Conservation (phyloP, 1,140 invertebrate genomes). For the Coenobita brevimanus region DNA sequence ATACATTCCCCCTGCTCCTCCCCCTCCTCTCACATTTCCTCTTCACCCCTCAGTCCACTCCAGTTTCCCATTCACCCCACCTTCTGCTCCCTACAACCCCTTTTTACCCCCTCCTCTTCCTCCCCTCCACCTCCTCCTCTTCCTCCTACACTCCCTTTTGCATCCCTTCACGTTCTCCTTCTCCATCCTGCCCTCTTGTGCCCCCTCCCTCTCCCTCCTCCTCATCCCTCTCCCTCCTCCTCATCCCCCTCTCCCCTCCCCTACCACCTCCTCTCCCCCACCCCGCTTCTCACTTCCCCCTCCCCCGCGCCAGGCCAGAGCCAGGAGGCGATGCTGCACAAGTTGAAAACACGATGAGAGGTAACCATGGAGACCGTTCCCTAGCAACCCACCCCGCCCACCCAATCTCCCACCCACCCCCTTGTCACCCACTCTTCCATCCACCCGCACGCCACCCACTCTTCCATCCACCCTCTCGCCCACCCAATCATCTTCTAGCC, state of each 20-base stretch:
- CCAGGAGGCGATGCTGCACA: neutral
- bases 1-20: too few species aligned
- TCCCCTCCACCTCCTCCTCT: neutral
- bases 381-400: too few species aligned
- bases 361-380: neutral
- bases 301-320: neutral
- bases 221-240: neutral
- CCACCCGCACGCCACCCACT: too few species aligned
- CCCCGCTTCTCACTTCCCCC: neutral
- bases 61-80: neutral
- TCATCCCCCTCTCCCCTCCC: constrained; percentile 8
- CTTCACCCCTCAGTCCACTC: neutral
- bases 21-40: neutral
- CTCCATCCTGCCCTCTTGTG: neutral
- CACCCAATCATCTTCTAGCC: too few species aligned
- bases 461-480: too few species aligned
- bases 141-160: neutral
- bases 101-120: neutral
- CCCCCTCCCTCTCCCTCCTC: neutral
- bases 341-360: constrained; percentile 3
- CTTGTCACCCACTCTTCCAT: too few species aligned
- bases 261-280: constrained; percentile 2
- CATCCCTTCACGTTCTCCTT: neutral
- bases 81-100: neutral
- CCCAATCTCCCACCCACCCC: too few species aligned